phyloP scores from a whole-genome alignment of 2,888 invertebrate species.

The Papilio protenor region DNA sequence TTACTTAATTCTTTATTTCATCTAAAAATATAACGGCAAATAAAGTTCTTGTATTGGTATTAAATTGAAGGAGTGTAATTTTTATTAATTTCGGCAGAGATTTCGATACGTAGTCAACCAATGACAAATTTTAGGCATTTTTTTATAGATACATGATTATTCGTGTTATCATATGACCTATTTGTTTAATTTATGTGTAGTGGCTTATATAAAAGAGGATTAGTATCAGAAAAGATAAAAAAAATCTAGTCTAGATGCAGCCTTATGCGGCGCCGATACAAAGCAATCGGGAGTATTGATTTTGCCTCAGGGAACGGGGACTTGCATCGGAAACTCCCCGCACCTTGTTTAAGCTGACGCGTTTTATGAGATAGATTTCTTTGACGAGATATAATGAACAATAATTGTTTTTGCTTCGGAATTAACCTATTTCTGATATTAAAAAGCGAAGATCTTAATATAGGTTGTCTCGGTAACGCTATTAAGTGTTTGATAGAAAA shows the following conservation, averaged over 20 bases:
- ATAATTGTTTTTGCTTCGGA: not conserved
- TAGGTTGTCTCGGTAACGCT: not conserved
- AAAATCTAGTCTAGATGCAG: conserved; percentile 37
- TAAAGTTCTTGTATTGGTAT: no score
- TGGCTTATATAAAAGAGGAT: not conserved
- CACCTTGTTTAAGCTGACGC: not conserved
- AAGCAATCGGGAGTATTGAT: conserved; percentile 35
- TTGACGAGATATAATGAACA: not conserved
- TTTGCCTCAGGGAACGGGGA: conserved; percentile 15
- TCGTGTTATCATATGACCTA: not conserved
- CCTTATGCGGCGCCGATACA: conserved; percentile 25
- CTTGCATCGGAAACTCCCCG: conserved; percentile 13
- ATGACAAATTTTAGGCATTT: not conserved
- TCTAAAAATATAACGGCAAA: no score
- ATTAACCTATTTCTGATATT: not conserved
- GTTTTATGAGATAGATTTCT: not conserved
- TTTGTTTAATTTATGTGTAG: not conserved
- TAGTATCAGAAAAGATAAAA: not conserved
- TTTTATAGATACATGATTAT: not conserved
- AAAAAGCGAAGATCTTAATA: not conserved
- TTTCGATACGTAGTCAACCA: no score
- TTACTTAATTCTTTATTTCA: no score
- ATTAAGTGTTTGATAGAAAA: not conserved
- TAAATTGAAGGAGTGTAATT: no score
- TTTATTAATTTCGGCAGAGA: no score